phyloP scores from a whole-genome alignment of 2,797 vertebrate species.

The Mus spretus region DNA sequence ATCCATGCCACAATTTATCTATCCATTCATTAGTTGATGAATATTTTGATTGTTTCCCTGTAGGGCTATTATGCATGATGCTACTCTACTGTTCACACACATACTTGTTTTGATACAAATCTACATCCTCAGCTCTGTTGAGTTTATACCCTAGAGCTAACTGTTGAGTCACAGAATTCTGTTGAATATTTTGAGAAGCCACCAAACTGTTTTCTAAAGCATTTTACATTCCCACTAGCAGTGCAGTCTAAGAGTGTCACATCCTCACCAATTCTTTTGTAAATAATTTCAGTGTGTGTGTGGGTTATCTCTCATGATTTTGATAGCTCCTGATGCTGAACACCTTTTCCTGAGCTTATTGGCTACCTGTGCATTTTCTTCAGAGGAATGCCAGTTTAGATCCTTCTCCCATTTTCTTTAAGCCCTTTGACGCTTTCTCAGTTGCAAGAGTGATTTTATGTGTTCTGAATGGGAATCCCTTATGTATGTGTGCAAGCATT shows the following conservation, averaged over 20 bases:
- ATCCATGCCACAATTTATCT: background rate
- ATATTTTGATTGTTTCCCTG: background rate
- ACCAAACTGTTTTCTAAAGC: slow-evolving; percentile 23
- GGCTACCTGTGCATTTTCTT: background rate
- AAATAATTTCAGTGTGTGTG: background rate
- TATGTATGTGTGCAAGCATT: background rate
- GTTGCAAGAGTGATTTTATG: slow-evolving; percentile 11
- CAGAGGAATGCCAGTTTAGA: slow-evolving; percentile 8
- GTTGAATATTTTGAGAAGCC: slow-evolving; percentile 39
- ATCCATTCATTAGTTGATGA: background rate
- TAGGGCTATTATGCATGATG: background rate
- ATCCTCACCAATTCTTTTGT: background rate
- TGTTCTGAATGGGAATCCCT: background rate
- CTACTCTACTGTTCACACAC: background rate
- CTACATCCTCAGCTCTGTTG: background rate
- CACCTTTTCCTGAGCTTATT: background rate
- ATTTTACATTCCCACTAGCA: slow-evolving; percentile 11
- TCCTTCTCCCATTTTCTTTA: background rate
- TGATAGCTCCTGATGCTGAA: background rate
- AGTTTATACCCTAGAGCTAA: background rate
- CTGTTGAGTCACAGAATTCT: background rate
- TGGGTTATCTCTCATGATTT: background rate
- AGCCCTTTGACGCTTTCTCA: slow-evolving; percentile 5
- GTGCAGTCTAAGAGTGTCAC: no score
- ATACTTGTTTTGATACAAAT: background rate